These are phyloP conservation scores for Malacosoma neustria DNA, from an alignment of 2,888 invertebrate species.

Conservation along the genomic window DNA sequence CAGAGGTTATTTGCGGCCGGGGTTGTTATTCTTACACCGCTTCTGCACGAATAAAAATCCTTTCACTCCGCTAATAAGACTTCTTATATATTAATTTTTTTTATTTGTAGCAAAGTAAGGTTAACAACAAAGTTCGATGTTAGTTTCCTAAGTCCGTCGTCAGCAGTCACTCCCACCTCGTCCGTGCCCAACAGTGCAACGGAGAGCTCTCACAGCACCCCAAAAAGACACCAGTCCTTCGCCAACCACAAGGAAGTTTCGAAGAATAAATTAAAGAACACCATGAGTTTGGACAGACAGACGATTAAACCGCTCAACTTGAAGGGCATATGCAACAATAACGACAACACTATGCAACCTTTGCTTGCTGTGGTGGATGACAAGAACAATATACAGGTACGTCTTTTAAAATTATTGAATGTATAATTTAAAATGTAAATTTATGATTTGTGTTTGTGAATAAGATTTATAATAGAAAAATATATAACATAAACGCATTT, in stretches of 20 bases:
- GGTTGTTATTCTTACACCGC: too few species aligned
- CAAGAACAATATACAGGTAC: constrained; percentile 63
- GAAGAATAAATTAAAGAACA: constrained; percentile 37
- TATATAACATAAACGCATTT: too few species aligned
- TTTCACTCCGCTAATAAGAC: too few species aligned
- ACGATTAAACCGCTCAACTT: constrained; percentile 53
- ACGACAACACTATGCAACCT: constrained; percentile 42
- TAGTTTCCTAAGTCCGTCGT: constrained; percentile 39
- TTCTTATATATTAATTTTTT: too few species aligned
- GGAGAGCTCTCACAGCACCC: constrained; percentile 33
- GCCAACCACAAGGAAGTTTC: constrained; percentile 32
- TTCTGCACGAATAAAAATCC: too few species aligned
- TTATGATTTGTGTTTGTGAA: too few species aligned
- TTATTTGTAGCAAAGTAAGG: constrained; percentile 44
- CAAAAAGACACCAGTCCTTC: constrained; percentile 50
- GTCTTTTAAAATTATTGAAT: constrained; percentile 2
- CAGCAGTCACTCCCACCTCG: constrained; percentile 38
- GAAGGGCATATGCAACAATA: constrained; percentile 53
- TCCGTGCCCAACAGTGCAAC: constrained; percentile 22
- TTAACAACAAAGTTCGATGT: constrained; percentile 63
- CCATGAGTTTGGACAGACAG: constrained; percentile 52
- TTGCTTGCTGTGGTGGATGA: constrained; percentile 61
- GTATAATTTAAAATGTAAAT: background rate
- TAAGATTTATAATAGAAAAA: too few species aligned
- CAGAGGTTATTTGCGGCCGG: too few species aligned